These are phyloP conservation scores for Girardinus metallicus DNA, from an alignment of 2,797 vertebrate species.

Conservation along the genomic window DNA sequence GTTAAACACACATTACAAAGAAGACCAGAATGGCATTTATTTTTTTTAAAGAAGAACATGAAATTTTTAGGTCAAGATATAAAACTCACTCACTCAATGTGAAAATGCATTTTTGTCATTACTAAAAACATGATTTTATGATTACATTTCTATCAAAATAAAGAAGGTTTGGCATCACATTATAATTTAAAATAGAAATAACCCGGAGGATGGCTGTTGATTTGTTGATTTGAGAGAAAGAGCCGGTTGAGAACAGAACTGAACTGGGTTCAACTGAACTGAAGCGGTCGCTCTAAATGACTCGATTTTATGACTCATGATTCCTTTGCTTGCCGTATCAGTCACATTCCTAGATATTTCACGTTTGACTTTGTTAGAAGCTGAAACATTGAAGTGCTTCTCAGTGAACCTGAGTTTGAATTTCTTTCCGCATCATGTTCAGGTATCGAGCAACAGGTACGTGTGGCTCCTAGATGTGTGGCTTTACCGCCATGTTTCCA, in stretches of 20 bases:
- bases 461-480: neutral
- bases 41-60: neutral
- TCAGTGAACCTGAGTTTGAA: neutral
- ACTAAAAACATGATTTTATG: neutral
- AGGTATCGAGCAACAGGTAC: neutral
- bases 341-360: neutral
- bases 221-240: neutral
- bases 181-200: neutral
- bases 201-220: neutral
- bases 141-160: neutral
- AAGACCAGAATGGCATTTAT: neutral
- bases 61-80: neutral
- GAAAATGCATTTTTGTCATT: neutral
- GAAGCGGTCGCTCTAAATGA: neutral
- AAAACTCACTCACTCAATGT: neutral
- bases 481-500: neutral
- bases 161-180: neutral
- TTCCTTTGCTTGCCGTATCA: neutral
- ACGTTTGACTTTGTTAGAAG: neutral
- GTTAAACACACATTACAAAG: neutral
- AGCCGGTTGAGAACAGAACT: neutral
- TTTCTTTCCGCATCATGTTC: neutral
- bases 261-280: neutral
- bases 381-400: neutral
- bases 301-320: neutral